Percentiles rank a stretch among this genome's conserved stretches.
Conservation (phyloP, 2,113 vertebrate genomes). For the Ciconia maguari region DNA sequence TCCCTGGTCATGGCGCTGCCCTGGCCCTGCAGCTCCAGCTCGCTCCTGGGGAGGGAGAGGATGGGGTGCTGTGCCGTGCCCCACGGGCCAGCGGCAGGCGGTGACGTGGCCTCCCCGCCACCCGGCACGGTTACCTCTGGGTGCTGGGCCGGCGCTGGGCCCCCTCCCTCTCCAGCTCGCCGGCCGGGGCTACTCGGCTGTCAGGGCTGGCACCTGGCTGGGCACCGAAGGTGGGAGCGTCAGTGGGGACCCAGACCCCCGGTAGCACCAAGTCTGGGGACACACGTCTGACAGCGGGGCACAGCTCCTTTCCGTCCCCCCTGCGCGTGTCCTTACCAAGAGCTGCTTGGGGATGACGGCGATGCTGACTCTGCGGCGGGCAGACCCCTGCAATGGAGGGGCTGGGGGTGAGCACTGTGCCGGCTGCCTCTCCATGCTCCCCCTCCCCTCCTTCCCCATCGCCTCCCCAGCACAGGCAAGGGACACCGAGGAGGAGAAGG, state of each 20-base stretch:
- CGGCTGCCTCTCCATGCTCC: accelerated
- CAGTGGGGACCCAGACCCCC: neutral
- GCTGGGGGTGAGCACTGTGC: neutral
- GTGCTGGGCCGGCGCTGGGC: neutral
- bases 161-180: neutral
- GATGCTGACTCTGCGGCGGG: conserved; percentile 78
- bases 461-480: neutral
- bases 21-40: neutral
- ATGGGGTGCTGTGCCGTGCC: accelerated
- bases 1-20: accelerated
- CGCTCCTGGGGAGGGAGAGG: neutral
- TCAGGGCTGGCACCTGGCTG: conserved; percentile 51
- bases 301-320: neutral
- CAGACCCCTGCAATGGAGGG: conserved; percentile 49
- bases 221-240: neutral
- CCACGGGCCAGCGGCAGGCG: accelerated
- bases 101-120: accelerated
- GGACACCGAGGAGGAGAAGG: neutral
- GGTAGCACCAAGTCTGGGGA: accelerated
- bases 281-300: accelerated
- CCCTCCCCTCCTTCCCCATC: neutral
- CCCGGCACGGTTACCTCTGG: neutral
- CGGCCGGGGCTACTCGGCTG: neutral
- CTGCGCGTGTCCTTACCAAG: neutral
- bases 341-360: conserved; percentile 75